These are phyloP conservation scores for Pangasius larnaudii DNA, from an alignment of 2,797 vertebrate species.

Conservation along the genomic window DNA sequence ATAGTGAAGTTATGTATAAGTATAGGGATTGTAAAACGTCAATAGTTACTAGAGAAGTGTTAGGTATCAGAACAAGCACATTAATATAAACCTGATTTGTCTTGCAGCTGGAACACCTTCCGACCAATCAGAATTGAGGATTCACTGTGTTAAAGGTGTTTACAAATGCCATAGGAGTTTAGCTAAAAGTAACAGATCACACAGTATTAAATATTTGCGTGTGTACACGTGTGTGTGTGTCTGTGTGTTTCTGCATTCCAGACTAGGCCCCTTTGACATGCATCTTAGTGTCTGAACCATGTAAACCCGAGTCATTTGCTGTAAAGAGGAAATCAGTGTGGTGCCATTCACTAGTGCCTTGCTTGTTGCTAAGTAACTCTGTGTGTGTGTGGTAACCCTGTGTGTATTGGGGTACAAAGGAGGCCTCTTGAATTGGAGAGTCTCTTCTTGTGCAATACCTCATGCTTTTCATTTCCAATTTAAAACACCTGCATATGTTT, in stretches of 20 bases:
- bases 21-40: background rate
- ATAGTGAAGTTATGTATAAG: background rate
- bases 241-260: slow-evolving; percentile 14
- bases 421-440: slow-evolving; percentile 35
- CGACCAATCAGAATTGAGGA: background rate
- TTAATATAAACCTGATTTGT: background rate
- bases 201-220: background rate
- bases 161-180: background rate
- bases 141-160: background rate
- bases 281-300: slow-evolving; percentile 32
- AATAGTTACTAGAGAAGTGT: background rate
- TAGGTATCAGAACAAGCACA: background rate
- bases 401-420: slow-evolving; percentile 18
- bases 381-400: slow-evolving; percentile 16
- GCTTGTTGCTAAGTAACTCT: slow-evolving; percentile 53
- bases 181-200: background rate
- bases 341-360: slow-evolving; percentile 29
- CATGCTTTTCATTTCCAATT: slow-evolving; percentile 20
- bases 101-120: background rate
- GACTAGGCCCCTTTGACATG: slow-evolving; percentile 27
- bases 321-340: slow-evolving; percentile 21
- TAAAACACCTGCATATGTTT: slow-evolving; percentile 5
- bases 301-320: slow-evolving; percentile 22
- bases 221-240: background rate
- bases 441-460: slow-evolving; percentile 17